Base-by-base conservation (phyloP, 92 coral and sea anemone genomes). In the Diadumene lineata region DNA sequence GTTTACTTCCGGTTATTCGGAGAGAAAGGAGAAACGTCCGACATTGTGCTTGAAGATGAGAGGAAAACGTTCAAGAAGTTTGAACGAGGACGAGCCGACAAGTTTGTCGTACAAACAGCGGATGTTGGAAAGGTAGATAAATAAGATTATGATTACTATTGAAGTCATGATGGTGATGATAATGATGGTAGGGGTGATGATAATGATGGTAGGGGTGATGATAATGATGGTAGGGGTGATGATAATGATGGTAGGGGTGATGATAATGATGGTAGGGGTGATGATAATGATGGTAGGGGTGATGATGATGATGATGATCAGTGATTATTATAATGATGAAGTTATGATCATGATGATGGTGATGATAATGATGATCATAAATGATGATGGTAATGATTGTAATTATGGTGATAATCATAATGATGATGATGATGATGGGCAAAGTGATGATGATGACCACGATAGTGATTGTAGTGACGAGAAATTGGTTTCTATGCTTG, bases 121-220 rank as follows among this genome's bases (percentile, higher is more conserved):
- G 98, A 94, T 68, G 93, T 94, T 15, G 98, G 98, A 32, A 91
- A 88, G 92, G 98, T 94, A 64, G 50, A 56, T 27, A 38, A 13
- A 38, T 6, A 38, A 38, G 13, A 4, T 13, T 38, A 64, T 34
- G 69, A 7, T 23, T 30, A 23, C n/a, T 11, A 11, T 15, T 17
- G 43, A 64, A 1, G 19, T n/a, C n/a, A 16, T 7, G 3, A 1
- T 24, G 31, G 3, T 33, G 50, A 30, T 21, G 26, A 13, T 32
- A 11, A 11, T 38, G 13, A 32, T 30, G 18, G 19, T 22, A 1
- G 23, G 19, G 23, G 13, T 38, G 13, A 38, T 4, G 6, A 4
- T 38, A 13, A 38, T 4, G 48, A 38, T 38, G 48, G 48, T 38
- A 38, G n/a, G n/a, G n/a, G 13, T 38, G 6, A 38, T 38, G 48